Base-by-base conservation (phyloP, 2,888 invertebrate species). In the Steinernema scapterisci region DNA sequence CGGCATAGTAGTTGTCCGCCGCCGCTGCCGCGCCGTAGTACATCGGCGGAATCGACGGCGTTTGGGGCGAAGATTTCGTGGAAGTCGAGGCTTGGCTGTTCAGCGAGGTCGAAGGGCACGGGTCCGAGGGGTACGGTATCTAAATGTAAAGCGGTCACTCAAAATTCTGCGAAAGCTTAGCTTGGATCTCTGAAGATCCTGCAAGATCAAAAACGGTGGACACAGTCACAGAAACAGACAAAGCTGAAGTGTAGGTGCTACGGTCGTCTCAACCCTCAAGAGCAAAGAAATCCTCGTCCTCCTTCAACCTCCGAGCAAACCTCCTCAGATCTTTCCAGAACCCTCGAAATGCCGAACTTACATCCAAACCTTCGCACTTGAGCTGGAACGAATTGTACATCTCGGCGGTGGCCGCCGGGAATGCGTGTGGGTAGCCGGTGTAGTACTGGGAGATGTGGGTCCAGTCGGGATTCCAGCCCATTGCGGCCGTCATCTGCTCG, bases 81-180 rank as follows among this genome's bases (percentile, higher is more conserved):
- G 63, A 63, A 19, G 63, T 25, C 27, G 63, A 63, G 16, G 63
- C 31, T 27, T 63, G 63, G 63, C 63, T 63, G 25, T 21, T 31
- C 31, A 63, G 27, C 16, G 63, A 63, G 31, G 63, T 63, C 31
- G 63, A 63, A 31, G 63, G 63, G 31, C 63, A 63, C 7, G 63
- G 63, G 31, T 63, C 63, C 19, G 63, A 63, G 63, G 63, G 63
- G 31, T 63, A 63, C 63, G 1, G 63, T 63, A 63, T 63, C 63
- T 63, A 31, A 13, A 63, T 11, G 16, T 7, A n/a, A 13, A 19
- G 48, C 6, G n/a, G n/a, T n/a, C n/a, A n/a, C n/a, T n/a, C n/a
- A n/a, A n/a, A n/a, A n/a, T n/a, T n/a, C n/a, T n/a, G n/a, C n/a
- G n/a, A n/a, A n/a, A n/a, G n/a, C n/a, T n/a, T n/a, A n/a, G n/a